Evolutionary conservation across 2,113 vertebrate species (phyloP).

Genomic region (Echinops telfairi): DNA sequence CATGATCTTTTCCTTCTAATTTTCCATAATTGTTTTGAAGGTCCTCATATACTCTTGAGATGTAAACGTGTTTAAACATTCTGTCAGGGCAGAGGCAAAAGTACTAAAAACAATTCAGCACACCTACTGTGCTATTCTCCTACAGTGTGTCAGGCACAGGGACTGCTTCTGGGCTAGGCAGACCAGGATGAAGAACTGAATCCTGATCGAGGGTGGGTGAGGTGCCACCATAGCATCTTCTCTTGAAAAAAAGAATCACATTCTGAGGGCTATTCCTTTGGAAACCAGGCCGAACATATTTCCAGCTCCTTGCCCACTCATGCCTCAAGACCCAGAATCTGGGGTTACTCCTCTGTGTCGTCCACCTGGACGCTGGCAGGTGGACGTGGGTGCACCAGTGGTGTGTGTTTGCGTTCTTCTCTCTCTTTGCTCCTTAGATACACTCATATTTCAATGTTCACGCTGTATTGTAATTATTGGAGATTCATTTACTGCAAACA

Average conservation of each 20-base stretch:
- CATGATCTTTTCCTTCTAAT: too few relatives aligned
- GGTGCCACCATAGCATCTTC: neutral
- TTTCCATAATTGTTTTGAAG: too few relatives aligned
- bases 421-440: neutral
- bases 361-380: neutral
- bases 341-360: conserved; percentile 8
- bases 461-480: neutral
- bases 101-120: neutral
- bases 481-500: neutral
- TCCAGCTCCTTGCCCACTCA: neutral
- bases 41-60: neutral
- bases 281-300: neutral
- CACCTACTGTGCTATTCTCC: too few relatives aligned
- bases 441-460: neutral
- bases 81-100: neutral
- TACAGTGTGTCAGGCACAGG: neutral
- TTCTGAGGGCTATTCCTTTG: too few relatives aligned
- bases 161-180: too few relatives aligned
- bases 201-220: neutral
- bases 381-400: neutral
- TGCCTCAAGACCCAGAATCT: neutral
- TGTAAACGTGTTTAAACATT: neutral
- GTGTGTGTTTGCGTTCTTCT: neutral
- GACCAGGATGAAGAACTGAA: neutral
- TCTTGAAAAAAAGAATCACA: too few relatives aligned